Evolutionary conservation across 2,113 vertebrate genomes (phyloP).

Genomic region (Canis aureus): DNA sequence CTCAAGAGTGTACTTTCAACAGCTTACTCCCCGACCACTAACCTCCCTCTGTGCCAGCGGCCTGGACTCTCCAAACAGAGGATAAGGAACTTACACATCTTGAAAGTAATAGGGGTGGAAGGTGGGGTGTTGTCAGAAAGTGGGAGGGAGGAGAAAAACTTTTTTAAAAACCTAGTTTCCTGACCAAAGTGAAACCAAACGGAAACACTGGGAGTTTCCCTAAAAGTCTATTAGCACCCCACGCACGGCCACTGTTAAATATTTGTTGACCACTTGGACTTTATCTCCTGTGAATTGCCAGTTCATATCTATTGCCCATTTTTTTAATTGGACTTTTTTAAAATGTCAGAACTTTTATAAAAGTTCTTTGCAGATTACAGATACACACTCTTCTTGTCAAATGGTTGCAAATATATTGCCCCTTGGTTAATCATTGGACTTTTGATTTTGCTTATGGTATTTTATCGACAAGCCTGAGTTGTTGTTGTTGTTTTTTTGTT

Average conservation of each 20-base stretch:
- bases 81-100: neutral
- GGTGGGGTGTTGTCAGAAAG: neutral
- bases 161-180: neutral
- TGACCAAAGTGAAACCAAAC: neutral
- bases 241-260: neutral
- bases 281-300: neutral
- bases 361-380: neutral
- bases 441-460: neutral
- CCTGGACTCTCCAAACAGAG: neutral
- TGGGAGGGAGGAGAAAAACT: neutral
- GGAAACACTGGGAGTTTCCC: neutral
- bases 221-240: neutral
- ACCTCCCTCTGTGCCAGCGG: neutral
- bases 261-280: neutral
- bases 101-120: neutral
- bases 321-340: neutral
- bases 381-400: neutral
- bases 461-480: neutral
- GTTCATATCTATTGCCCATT: neutral
- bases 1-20: neutral
- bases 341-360: neutral
- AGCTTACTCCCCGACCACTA: neutral
- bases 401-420: neutral
- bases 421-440: neutral
- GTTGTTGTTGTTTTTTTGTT: neutral